Base-by-base conservation (phyloP, 2,888 invertebrate genomes). In the Zygaena filipendulae region DNA sequence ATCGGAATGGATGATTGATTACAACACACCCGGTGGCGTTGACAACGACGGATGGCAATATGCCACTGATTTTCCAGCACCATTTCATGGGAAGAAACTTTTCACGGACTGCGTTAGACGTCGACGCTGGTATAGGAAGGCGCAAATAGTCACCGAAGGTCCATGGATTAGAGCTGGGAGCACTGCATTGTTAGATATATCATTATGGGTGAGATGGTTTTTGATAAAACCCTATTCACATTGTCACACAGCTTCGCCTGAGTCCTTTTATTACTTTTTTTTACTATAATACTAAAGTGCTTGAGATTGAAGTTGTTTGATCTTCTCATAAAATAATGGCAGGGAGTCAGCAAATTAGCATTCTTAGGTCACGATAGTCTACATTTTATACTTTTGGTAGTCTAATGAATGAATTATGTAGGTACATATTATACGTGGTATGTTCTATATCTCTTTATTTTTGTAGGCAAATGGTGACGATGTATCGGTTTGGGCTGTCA, bases 11-110 rank as follows among this genome's bases (percentile, higher is more conserved):
- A 84, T 89, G 60, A 84, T 95, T n/a, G 96, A 96, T 67, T 95
- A 90, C 57, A 90, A 90, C 53, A 89, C 91, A 5, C 90, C 92
- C 1, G 94, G 93, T 2, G 95, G 95, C 2, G 92, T 92, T 1
- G 95, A 96, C 61, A 84, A 85, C 33, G 92, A 95, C 42, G 96
- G 96, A 2, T 96, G 96, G 96, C 96, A 96, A 56, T 96, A 95
- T 64, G 95, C 95, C 1, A 88, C 92, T 1, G 95, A 95, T 68
- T 95, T 96, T 56, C 93, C 95, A 1, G 86, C 91, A 2, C 85
- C 87, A 6, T 95, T 92, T 62, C 95, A 94, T 53, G 88, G 88
- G 0, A 86, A 88, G 46, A 94, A 93, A 67, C 84, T 90, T 40
- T 89, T 95, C 40, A 93, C 93, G 0, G 95, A 95, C 64, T 93